Percentiles rank a stretch among this genome's conserved stretches.
Conservation (phyloP, 2,113 vertebrate genomes). For the Pleuronectes platessa region DNA sequence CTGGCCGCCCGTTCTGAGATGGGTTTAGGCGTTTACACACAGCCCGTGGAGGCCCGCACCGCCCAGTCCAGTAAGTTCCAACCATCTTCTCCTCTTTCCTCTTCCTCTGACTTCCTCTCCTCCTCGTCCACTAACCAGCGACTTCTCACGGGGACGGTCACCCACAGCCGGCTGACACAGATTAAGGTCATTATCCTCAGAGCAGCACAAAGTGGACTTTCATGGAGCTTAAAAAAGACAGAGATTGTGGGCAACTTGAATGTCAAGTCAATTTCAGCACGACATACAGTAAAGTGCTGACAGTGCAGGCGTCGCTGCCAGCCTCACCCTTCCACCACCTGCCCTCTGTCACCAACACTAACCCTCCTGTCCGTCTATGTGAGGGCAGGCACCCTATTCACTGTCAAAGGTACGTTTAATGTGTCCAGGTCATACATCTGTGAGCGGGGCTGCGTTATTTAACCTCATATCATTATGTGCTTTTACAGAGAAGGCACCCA, state of each 20-base stretch:
- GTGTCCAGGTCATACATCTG: conserved; percentile 62
- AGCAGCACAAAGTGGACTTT: conserved; percentile 38
- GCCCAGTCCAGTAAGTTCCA: conserved; percentile 95
- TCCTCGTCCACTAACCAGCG: conserved; percentile 56
- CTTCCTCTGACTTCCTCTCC: conserved; percentile 14
- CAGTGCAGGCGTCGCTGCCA: conserved; percentile 47
- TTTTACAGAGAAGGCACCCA: conserved; percentile 55
- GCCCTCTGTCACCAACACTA: conserved; percentile 69
- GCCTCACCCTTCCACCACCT: conserved; percentile 34
- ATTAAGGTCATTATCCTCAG: conserved; percentile 35
- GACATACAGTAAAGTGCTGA: conserved; percentile 44
- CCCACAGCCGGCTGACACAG: conserved; percentile 28
- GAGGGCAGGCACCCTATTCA: conserved; percentile 62
- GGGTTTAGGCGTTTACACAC: conserved; percentile 92
- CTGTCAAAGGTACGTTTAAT: conserved; percentile 78
- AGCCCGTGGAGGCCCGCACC: conserved; percentile 88
- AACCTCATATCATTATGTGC: conserved; percentile 54
- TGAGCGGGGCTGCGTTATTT: conserved; percentile 57
- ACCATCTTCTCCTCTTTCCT: conserved; percentile 17
- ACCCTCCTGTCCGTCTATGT: conserved; percentile 67
- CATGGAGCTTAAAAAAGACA: conserved; percentile 34
- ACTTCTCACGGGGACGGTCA: conserved; percentile 5
- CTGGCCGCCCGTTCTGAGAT: conserved; percentile 91
- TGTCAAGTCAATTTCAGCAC: conserved; percentile 61
- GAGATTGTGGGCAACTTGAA: conserved; percentile 44